phyloP scores from a whole-genome alignment of 2,797 vertebrate species.

The Lerista edwardsae region DNA sequence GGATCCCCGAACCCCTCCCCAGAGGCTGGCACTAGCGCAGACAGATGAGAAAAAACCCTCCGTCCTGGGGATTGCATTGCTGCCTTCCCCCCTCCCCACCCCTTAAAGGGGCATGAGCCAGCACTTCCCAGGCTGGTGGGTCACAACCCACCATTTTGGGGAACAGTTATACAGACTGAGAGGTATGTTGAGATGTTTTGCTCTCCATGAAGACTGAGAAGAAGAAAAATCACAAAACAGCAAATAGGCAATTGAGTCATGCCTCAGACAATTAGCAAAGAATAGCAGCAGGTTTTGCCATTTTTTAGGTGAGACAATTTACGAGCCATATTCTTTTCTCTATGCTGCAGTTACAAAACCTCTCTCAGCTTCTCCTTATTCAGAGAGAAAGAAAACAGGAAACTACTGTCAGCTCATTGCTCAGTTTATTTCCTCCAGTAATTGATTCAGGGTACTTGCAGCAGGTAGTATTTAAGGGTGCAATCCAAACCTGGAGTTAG shows the following conservation, averaged over 20 bases:
- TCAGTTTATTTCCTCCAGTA: not conserved
- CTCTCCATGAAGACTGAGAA: not conserved
- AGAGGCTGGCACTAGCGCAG: too few species aligned
- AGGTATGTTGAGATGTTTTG: not conserved
- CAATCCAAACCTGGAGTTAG: too few species aligned
- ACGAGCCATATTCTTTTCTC: not conserved
- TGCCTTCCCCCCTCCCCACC: too few species aligned
- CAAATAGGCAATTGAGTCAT: constrained; percentile 40
- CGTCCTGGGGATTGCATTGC: too few species aligned
- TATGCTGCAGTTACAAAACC: constrained; percentile 26
- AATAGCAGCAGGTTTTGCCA: constrained; percentile 40
- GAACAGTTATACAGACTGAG: too few species aligned
- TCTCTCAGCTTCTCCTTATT: not conserved
- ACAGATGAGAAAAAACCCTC: too few species aligned
- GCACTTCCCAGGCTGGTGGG: too few species aligned
- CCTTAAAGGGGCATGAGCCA: too few species aligned
- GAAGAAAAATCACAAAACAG: not conserved
- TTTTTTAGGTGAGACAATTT: constrained; percentile 25
- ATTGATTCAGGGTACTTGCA: not conserved
- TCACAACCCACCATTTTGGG: too few species aligned
- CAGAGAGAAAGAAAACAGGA: constrained; percentile 16
- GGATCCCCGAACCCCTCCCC: too few species aligned
- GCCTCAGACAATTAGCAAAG: constrained; percentile 42
- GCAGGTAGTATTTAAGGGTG: not conserved
- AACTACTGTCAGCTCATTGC: constrained; percentile 8